Evolutionary conservation across 2,888 invertebrate species (phyloP), one percentile per base, ranked within the genome.

Genomic region (Smittia sp.): DNA sequence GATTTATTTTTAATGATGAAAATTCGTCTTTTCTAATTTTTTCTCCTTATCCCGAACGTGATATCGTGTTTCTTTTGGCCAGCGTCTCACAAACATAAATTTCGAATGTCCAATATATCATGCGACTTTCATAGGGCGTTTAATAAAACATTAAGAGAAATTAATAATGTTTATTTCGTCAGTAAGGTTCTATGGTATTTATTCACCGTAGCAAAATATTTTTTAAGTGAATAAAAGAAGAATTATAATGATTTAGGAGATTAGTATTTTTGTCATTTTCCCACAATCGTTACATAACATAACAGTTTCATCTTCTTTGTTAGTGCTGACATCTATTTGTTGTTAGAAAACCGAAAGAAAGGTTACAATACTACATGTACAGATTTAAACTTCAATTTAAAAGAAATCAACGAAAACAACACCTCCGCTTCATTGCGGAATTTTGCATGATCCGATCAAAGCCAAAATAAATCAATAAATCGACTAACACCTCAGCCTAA

Each of bases 141-240:
- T 58, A 58, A 58, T 58, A 58, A 58, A 18, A 58, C 58, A 58
- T 58, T 58, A 58, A 58, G 22, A 58, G 9, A 58, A 58, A 58
- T 58, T 58, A 58, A 20, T 58, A 18, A 58, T 58, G 22, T 58
- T 58, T 58, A 58, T 58, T 58, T 58, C 58, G 22, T 58, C 58
- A 58, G 20, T 18, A 20, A 13, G 11, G 11, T 46, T 15, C 15
- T 11, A 46, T 46, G 11, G 2, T 15, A 7, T 18, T 18, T 6
- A 58, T 18, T 22, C 58, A 58, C 4, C 9, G 4, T 1, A 58
- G 22, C 4, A 20, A n/a, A 15, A 46, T 3, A 46, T 15, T n/a
- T 13, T 46, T 46, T n/a, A 46, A 15, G n/a, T 46, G 46, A 46
- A 46, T 13, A 46, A 3, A 46, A 32, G 3, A 3, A 46, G 46